Evolutionary conservation across 1,140 invertebrate genomes (phyloP).

Genomic region (Dinoponera quadriceps): DNA sequence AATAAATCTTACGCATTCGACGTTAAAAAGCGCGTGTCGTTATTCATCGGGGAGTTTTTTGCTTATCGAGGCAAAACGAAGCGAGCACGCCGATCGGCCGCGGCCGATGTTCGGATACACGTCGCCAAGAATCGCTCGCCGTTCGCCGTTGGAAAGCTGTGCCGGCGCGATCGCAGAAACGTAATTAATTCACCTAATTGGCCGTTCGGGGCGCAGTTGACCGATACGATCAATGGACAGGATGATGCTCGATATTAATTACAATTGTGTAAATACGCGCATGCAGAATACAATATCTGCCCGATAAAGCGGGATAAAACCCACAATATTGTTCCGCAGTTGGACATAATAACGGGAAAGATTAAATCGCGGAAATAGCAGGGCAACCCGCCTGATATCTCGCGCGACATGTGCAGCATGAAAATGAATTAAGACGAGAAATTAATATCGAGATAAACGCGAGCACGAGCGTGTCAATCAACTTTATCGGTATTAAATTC

Average conservation of each 20-base stretch:
- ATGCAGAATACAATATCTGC: slow-evolving; percentile 30
- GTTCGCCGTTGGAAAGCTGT: not conserved
- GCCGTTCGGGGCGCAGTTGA: slow-evolving; percentile 16
- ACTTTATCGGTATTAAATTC: too few species aligned
- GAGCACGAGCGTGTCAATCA: too few species aligned
- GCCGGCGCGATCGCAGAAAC: not conserved
- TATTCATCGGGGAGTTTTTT: slow-evolving; percentile 25
- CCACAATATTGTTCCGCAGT: slow-evolving; percentile 16
- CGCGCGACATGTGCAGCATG: not conserved
- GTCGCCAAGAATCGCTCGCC: not conserved
- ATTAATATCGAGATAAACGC: too few species aligned
- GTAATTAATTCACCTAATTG: slow-evolving; percentile 58
- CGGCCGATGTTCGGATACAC: not conserved
- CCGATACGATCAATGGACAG: slow-evolving; percentile 29
- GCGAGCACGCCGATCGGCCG: not conserved
- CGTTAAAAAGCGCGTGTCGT: slow-evolving; percentile 23
- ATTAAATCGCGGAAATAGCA: slow-evolving; percentile 5
- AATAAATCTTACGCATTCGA: slow-evolving; percentile 43
- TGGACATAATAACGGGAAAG: slow-evolving; percentile 31
- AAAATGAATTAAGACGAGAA: not conserved
- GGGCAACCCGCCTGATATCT: not conserved
- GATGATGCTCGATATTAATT: slow-evolving; percentile 47
- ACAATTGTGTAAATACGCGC: slow-evolving; percentile 43
- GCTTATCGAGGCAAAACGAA: not conserved
- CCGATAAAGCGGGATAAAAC: slow-evolving; percentile 28